Conservation (phyloP, 2,888 invertebrate species). For the Leucoptera coffeella region DNA sequence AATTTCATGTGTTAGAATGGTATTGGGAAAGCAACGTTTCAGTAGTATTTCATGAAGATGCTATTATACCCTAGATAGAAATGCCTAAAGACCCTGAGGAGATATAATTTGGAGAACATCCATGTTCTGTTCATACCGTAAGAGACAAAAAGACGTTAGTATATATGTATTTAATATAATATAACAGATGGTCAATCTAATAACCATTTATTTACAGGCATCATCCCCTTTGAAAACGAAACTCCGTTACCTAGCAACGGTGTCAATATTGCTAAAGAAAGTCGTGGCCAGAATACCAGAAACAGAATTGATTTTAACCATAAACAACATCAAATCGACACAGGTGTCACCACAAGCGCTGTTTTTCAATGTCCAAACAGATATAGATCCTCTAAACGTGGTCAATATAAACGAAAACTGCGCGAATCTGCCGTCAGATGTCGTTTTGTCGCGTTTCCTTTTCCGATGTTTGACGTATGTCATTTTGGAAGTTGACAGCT, state of each 20-base stretch:
- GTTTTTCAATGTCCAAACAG: slow-evolving; percentile 42
- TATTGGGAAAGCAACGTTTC: too few species aligned
- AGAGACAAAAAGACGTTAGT: background rate
- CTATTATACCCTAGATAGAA: too few species aligned
- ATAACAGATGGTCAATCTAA: too few species aligned
- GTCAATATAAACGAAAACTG: slow-evolving; percentile 54
- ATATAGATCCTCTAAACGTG: slow-evolving; percentile 59
- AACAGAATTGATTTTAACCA: slow-evolving; percentile 32
- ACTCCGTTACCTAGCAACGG: slow-evolving; percentile 60
- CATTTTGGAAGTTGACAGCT: slow-evolving; percentile 28
- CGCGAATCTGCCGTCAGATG: slow-evolving; percentile 55
- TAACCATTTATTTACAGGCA: slow-evolving; percentile 29
- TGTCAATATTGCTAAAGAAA: slow-evolving; percentile 57
- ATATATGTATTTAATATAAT: background rate
- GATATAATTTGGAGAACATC: too few species aligned
- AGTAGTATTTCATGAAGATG: too few species aligned
- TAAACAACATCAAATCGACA: slow-evolving; percentile 37
- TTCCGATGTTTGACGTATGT: slow-evolving; percentile 59
- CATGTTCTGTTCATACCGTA: too few species aligned
- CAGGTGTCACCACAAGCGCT: slow-evolving; percentile 35
- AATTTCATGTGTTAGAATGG: too few species aligned
- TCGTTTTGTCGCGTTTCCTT: slow-evolving; percentile 53
- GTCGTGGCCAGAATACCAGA: slow-evolving; percentile 32
- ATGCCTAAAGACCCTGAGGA: too few species aligned
- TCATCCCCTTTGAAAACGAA: slow-evolving; percentile 39